Percentiles rank a stretch among this genome's conserved stretches.
Evolutionary conservation across 2,797 vertebrate genomes (phyloP).

Genomic region (Manis javanica): DNA sequence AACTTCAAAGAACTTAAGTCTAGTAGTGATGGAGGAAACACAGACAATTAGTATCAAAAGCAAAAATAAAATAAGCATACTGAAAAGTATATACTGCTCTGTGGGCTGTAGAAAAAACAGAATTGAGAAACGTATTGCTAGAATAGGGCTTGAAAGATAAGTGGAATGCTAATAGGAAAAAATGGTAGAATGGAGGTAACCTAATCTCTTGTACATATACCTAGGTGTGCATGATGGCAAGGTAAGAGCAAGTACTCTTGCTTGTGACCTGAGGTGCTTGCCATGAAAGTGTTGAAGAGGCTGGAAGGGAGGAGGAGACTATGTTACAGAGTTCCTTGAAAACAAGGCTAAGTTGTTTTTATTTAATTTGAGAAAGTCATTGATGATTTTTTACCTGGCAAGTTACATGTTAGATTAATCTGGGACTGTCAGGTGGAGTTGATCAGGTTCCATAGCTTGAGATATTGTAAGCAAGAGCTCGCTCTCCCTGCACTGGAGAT

Average conservation of each 20-base stretch:
- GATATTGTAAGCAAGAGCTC: neutral
- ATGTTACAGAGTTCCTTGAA: neutral
- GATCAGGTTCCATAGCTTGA: neutral
- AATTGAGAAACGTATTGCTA: neutral
- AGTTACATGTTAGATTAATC: neutral
- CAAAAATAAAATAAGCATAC: neutral
- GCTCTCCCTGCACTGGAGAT: neutral
- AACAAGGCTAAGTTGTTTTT: neutral
- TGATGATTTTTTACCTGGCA: neutral
- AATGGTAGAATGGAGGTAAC: neutral
- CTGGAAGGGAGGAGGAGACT: neutral
- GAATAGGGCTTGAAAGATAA: neutral
- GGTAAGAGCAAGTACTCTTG: neutral
- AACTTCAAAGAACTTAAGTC: neutral
- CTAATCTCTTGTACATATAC: neutral
- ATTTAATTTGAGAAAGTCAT: neutral
- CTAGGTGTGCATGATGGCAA: neutral
- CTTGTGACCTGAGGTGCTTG: neutral
- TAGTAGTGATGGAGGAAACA: neutral
- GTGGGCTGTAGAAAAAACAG: neutral
- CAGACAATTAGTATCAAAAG: neutral
- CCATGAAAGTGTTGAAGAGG: neutral
- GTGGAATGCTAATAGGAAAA: neutral
- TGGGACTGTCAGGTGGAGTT: neutral
- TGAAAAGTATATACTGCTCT: constrained; percentile 2